phyloP scores from a whole-genome alignment of 2,113 vertebrate genomes.

The Ciconia stormi region DNA sequence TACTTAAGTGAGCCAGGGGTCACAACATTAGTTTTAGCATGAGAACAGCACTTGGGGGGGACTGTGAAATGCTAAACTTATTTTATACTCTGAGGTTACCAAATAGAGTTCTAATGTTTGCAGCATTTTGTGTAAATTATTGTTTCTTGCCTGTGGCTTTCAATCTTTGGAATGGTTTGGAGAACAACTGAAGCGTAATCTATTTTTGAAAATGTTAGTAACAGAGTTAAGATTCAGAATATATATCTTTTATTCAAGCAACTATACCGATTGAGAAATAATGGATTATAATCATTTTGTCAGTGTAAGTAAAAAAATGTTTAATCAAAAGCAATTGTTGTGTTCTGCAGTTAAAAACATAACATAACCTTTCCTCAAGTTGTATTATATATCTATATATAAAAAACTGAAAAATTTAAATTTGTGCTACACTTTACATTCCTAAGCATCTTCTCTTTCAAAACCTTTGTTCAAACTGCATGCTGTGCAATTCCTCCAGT shows the following conservation, averaged over 20 bases:
- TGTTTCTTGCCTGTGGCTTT: background rate
- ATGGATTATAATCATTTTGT: background rate
- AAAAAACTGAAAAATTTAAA: background rate
- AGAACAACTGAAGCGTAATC: background rate
- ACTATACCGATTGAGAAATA: background rate
- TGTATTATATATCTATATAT: background rate
- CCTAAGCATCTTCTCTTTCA: background rate
- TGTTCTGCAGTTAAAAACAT: background rate
- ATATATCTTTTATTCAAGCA: background rate
- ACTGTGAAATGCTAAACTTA: background rate
- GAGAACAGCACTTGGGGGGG: background rate
- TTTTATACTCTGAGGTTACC: background rate
- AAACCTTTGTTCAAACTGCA: background rate
- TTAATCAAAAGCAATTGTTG: background rate
- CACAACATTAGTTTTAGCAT: fast-evolving
- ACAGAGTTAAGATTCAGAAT: background rate
- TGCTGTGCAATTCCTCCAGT: background rate
- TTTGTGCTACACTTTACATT: background rate
- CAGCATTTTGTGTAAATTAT: background rate
- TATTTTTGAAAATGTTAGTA: background rate
- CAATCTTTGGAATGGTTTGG: background rate
- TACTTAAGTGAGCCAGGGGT: background rate
- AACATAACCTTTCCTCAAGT: background rate
- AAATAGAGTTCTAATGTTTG: background rate
- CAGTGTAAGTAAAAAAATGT: background rate